Percentiles rank a stretch among this genome's conserved stretches.
phyloP scores from a whole-genome alignment of 2,888 invertebrate species.

The Formica aserva region DNA sequence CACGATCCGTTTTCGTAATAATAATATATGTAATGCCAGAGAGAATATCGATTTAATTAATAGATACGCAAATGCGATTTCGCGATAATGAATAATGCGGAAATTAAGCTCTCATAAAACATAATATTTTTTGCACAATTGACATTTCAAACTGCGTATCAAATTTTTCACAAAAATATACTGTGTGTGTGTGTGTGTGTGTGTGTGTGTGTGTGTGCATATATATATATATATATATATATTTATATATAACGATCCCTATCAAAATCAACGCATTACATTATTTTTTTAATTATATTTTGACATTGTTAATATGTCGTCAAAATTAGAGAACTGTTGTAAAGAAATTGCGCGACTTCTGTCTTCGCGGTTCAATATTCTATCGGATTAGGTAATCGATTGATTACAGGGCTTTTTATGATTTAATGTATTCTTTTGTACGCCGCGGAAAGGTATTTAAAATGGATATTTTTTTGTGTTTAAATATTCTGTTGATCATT shows the following conservation, averaged over 20 bases:
- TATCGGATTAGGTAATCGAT: constrained; percentile 1
- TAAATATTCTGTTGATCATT: constrained; percentile 59
- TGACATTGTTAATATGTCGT: background rate
- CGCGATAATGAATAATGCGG: constrained; percentile 41
- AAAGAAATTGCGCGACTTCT: background rate
- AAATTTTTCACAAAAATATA: constrained; percentile 9
- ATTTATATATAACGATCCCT: background rate
- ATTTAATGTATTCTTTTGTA: constrained; percentile 53
- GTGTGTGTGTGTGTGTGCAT: no score
- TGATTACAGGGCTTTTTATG: background rate
- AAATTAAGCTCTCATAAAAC: constrained; percentile 41
- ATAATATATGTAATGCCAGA: constrained; percentile 57
- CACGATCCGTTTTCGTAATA: constrained; percentile 15
- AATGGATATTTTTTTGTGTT: constrained; percentile 47
- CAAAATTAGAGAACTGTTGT: background rate
- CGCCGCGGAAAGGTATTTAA: constrained; percentile 9
- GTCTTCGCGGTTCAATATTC: constrained; percentile 23
- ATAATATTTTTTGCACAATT: constrained; percentile 34
- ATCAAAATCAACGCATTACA: background rate
- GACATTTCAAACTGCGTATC: background rate
- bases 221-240: no score
- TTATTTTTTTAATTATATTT: constrained; percentile 14
- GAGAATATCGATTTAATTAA: constrained; percentile 57
- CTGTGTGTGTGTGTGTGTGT: no score
- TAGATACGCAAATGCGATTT: constrained; percentile 37